Conservation (phyloP, 2,888 invertebrate species). For the Teleiodes luculella region DNA sequence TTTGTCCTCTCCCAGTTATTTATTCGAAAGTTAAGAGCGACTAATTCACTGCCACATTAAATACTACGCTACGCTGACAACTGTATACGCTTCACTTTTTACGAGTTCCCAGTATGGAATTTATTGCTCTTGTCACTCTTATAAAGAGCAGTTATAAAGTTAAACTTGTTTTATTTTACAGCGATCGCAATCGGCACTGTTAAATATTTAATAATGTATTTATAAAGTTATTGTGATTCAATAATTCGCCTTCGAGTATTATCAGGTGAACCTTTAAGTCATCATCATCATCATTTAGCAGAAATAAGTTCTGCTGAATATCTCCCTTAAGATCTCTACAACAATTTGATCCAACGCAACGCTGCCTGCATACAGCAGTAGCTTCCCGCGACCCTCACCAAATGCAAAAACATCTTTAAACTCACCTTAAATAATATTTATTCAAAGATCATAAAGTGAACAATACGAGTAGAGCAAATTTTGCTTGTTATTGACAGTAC, state of each 20-base stretch:
- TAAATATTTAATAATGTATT: conserved; percentile 48
- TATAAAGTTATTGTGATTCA: conserved; percentile 16
- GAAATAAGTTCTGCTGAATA: no score
- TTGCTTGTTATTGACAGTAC: not conserved
- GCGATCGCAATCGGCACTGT: conserved; percentile 39
- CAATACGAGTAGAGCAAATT: no score
- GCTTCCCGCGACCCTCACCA: no score
- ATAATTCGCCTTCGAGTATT: not conserved
- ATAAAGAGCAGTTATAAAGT: conserved; percentile 52
- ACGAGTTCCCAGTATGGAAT: conserved; percentile 57
- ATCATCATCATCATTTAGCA: no score
- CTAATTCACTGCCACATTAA: conserved; percentile 64
- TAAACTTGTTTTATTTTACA: conserved; percentile 45
- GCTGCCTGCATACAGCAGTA: no score
- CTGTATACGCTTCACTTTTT: conserved; percentile 61
- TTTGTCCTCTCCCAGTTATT: conserved; percentile 48
- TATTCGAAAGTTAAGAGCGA: conserved; percentile 54
- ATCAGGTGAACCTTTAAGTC: no score
- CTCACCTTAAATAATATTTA: no score
- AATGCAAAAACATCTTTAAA: no score
- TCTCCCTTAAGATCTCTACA: no score
- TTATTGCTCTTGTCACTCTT: conserved; percentile 62
- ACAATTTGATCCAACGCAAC: no score
- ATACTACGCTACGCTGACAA: conserved; percentile 51
- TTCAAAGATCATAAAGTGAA: no score